A percentile compares a stretch with the other conserved stretches of the same genome.
phyloP scores from a whole-genome alignment of 2,113 vertebrate species.

The Sceloporus undulatus region DNA sequence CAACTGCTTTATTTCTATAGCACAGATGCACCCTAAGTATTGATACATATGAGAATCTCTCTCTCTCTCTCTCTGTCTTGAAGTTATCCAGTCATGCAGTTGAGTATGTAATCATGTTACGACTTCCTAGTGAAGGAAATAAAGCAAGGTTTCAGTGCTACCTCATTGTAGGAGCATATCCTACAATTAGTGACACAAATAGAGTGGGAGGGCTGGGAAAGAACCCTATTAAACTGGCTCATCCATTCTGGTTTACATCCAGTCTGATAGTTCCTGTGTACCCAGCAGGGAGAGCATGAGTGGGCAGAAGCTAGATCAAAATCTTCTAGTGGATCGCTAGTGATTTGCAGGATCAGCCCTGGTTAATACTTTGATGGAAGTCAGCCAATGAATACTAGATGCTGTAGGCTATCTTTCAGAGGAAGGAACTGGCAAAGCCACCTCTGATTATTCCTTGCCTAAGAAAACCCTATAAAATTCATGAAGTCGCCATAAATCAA shows the following conservation, averaged over 20 bases:
- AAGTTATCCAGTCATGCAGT: neutral
- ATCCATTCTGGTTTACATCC: neutral
- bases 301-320: neutral
- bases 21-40: too few relatives aligned
- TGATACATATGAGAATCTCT: too few relatives aligned
- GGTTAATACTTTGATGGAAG: too few relatives aligned
- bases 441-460: too few relatives aligned
- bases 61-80: neutral
- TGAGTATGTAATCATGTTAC: fast-evolving
- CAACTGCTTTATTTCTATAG: too few relatives aligned
- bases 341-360: neutral
- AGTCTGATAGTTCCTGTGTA: neutral
- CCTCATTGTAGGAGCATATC: fast-evolving
- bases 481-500: too few relatives aligned
- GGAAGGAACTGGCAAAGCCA: too few relatives aligned
- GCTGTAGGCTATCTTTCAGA: too few relatives aligned
- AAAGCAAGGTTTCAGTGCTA: slow-evolving; percentile 19
- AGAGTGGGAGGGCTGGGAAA: neutral
- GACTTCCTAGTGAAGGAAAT: slow-evolving; percentile 51
- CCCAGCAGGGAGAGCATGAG: neutral
- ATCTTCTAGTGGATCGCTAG: neutral
- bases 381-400: too few relatives aligned
- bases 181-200: fast-evolving
- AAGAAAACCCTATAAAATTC: too few relatives aligned
- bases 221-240: neutral